These are phyloP conservation scores for Pholis gunnellus DNA, from an alignment of 2,113 vertebrate species.

Conservation along the genomic window DNA sequence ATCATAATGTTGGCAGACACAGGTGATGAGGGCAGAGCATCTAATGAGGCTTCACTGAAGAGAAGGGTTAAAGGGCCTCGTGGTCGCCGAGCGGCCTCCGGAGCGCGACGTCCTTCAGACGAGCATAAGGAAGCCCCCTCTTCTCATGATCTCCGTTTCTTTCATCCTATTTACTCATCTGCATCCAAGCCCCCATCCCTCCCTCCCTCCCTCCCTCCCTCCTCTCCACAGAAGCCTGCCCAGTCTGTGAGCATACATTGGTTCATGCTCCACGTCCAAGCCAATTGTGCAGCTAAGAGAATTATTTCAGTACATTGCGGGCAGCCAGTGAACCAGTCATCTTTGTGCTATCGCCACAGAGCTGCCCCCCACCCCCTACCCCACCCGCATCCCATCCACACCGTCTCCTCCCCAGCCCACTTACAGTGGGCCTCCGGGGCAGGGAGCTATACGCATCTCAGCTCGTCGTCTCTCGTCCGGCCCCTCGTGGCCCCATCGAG, in stretches of 20 bases:
- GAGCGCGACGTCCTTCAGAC: slow-evolving; percentile 33
- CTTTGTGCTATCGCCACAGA: slow-evolving; percentile 47
- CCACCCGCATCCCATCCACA: slow-evolving; percentile 11
- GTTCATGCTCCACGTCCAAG: slow-evolving; percentile 73
- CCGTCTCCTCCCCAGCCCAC: slow-evolving; percentile 56
- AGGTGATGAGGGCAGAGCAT: slow-evolving; percentile 59
- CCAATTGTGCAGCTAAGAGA: slow-evolving; percentile 84
- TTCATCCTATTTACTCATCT: slow-evolving; percentile 53
- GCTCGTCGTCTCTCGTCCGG: slow-evolving; percentile 52
- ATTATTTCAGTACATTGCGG: slow-evolving; percentile 82
- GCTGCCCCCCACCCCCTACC: slow-evolving; percentile 6
- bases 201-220: slow-evolving; percentile 4
- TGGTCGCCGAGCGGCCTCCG: slow-evolving; percentile 56
- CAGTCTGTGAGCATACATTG: slow-evolving; percentile 50
- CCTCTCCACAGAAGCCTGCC: neutral
- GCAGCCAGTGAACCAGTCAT: slow-evolving; percentile 80
- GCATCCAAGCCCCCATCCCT: neutral
- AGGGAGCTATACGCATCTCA: slow-evolving; percentile 48
- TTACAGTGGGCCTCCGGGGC: slow-evolving; percentile 64
- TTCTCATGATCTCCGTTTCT: slow-evolving; percentile 30
- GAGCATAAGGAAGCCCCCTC: slow-evolving; percentile 18
- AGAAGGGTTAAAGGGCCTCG: slow-evolving; percentile 58
- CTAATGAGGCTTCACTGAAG: slow-evolving; percentile 71
- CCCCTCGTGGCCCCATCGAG: slow-evolving; percentile 35
- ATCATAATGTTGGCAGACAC: slow-evolving; percentile 76